Percentiles rank a stretch among this genome's conserved stretches.
phyloP scores from a whole-genome alignment of 2,888 invertebrate species.

The Alentia gelatinosa region DNA sequence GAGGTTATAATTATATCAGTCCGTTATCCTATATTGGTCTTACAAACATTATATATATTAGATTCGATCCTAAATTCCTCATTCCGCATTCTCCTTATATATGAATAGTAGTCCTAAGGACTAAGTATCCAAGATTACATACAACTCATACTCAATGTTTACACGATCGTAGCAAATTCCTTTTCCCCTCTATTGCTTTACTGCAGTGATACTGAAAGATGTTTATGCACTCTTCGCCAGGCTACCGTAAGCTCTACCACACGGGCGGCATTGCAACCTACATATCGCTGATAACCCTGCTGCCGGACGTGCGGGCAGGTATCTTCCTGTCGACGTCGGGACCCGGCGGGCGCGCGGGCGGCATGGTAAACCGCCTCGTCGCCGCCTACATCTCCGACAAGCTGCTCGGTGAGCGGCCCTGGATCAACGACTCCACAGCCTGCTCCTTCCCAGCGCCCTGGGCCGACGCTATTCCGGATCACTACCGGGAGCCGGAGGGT shows the following conservation, averaged over 20 bases:
- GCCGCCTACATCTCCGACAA: conserved; percentile 63
- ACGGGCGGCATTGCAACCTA: conserved; percentile 27
- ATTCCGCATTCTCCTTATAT: too few relatives aligned
- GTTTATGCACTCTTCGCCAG: neutral
- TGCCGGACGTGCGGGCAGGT: conserved; percentile 13
- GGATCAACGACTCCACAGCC: conserved; percentile 66
- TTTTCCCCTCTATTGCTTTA: neutral
- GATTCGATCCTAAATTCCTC: too few relatives aligned
- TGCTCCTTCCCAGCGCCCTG: conserved; percentile 66
- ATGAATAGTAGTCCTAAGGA: too few relatives aligned
- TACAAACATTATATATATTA: too few relatives aligned
- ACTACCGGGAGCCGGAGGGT: neutral
- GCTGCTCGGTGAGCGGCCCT: conserved; percentile 63
- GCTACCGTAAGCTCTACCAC: conserved; percentile 30
- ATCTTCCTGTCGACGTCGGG: conserved; percentile 34
- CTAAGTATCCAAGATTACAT: neutral
- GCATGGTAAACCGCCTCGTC: neutral
- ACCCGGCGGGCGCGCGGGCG: neutral
- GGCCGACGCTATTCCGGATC: neutral
- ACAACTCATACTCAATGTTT: too few relatives aligned
- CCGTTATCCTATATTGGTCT: too few relatives aligned
- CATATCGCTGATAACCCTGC: neutral
- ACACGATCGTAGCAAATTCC: neutral
- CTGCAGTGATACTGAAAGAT: too few relatives aligned
- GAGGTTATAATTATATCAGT: too few relatives aligned